Conservation (phyloP, 1,140 invertebrate species). For the Plodia interpunctella region DNA sequence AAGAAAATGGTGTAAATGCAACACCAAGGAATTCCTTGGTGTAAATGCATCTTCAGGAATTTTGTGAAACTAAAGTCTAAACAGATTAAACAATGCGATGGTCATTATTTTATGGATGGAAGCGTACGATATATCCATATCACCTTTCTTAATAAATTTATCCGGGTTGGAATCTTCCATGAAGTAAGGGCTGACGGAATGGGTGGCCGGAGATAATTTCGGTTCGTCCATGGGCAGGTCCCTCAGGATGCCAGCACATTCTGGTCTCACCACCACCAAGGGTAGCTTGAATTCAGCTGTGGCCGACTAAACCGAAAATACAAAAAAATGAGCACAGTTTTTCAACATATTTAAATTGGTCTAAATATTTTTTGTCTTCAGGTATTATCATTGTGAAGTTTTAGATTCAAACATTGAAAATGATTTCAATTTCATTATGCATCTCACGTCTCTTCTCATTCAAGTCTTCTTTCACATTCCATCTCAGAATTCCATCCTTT, state of each 20-base stretch:
- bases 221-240: conserved; percentile 78
- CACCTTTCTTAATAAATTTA: conserved; percentile 81
- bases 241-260: conserved; percentile 79
- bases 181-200: conserved; percentile 82
- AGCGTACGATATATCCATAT: not conserved
- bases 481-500: conserved; percentile 6
- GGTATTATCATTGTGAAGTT: too few relatives aligned
- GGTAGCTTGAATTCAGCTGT: conserved; percentile 82
- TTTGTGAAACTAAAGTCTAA: too few relatives aligned
- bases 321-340: not conserved
- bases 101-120: too few relatives aligned
- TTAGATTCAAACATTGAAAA: too few relatives aligned
- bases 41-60: too few relatives aligned
- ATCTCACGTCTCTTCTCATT: not conserved
- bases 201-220: conserved; percentile 69
- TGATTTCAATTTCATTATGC: not conserved
- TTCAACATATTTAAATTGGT: too few relatives aligned
- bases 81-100: too few relatives aligned
- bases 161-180: conserved; percentile 80
- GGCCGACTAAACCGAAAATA: conserved; percentile 72
- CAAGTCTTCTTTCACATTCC: not conserved
- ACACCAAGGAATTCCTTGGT: too few relatives aligned
- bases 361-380: too few relatives aligned
- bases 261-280: conserved; percentile 79
- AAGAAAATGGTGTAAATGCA: too few relatives aligned